These are phyloP conservation scores for Zalophus californianus DNA, from an alignment of 2,797 vertebrate genomes.

Conservation along the genomic window DNA sequence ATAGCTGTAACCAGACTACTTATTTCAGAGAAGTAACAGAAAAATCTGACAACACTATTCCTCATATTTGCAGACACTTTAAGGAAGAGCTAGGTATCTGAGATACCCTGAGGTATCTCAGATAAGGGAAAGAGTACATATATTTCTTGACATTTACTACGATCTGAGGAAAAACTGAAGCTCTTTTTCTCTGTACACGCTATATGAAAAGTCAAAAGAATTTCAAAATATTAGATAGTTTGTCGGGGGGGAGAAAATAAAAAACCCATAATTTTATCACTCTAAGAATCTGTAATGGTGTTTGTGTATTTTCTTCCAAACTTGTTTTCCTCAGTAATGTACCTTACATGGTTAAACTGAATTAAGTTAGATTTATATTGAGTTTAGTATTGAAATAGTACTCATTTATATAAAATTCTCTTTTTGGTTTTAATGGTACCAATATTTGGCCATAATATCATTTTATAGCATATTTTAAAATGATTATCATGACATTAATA, in stretches of 20 bases:
- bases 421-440: not conserved
- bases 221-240: not conserved
- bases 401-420: not conserved
- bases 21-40: not conserved
- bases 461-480: constrained; percentile 5
- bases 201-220: not conserved
- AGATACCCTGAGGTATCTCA: not conserved
- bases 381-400: not conserved
- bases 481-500: not conserved
- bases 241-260: not conserved
- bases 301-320: not conserved
- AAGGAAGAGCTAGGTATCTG: not conserved
- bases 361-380: not conserved
- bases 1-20: not conserved
- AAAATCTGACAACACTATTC: not conserved
- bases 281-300: not conserved
- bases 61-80: not conserved
- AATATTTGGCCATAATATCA: not conserved
- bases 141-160: not conserved
- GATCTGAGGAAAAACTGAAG: not conserved
- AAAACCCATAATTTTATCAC: not conserved
- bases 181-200: not conserved
- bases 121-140: not conserved
- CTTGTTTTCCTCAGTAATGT: not conserved
- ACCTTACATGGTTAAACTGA: not conserved